These are phyloP conservation scores for Sclerodermus sp. DNA, from an alignment of 2,888 invertebrate genomes.

Conservation along the genomic window DNA sequence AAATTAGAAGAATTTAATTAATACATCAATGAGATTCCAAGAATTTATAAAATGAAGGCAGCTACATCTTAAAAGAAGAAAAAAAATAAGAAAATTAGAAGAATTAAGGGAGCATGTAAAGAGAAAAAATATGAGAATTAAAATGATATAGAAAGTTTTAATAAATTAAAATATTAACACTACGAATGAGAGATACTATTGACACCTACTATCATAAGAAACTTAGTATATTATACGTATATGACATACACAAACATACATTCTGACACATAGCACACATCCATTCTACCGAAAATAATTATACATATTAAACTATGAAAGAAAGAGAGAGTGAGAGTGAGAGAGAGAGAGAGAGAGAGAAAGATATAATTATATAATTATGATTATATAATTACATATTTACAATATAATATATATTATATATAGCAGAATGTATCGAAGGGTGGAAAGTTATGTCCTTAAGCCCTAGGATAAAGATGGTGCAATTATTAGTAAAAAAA, in stretches of 20 bases:
- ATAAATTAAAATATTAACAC: conserved; percentile 43
- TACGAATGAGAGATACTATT: conserved; percentile 28
- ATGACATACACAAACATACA: conserved; percentile 8
- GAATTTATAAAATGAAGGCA: background rate
- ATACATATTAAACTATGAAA: too few species aligned
- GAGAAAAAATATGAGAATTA: conserved; percentile 31
- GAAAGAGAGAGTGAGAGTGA: too few species aligned
- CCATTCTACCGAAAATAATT: background rate
- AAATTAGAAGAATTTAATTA: background rate
- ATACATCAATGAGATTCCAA: background rate
- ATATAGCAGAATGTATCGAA: too few species aligned
- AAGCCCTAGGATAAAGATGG: too few species aligned
- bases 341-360: too few species aligned
- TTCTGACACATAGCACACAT: conserved; percentile 1
- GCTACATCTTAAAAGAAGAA: background rate
- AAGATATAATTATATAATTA: background rate
- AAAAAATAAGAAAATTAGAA: background rate
- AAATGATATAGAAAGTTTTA: conserved; percentile 46
- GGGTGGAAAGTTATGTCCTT: too few species aligned
- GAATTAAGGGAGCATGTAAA: conserved; percentile 14
- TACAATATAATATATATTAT: background rate
- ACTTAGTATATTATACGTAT: conserved; percentile 12
- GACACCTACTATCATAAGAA: conserved; percentile 31
- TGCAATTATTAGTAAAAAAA: too few species aligned
- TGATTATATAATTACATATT: background rate